These are phyloP conservation scores for Sussaba pulchella DNA, from an alignment of 2,888 invertebrate species.

Conservation along the genomic window DNA sequence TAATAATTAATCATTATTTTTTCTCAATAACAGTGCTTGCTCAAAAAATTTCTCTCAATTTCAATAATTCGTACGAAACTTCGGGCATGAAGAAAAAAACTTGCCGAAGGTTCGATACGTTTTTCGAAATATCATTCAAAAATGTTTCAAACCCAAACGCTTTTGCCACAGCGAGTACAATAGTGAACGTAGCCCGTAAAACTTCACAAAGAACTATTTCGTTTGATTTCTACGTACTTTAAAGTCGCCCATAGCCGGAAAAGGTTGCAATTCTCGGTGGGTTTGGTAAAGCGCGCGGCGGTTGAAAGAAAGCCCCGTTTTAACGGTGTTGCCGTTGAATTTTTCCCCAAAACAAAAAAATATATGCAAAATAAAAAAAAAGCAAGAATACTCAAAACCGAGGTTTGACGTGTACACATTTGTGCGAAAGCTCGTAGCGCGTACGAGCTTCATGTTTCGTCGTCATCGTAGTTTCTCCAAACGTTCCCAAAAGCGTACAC, in stretches of 20 bases:
- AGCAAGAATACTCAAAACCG: neutral
- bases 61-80: no score
- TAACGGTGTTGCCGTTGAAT: constrained; percentile 13
- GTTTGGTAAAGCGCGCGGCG: neutral
- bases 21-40: no score
- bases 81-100: no score
- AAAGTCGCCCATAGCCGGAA: neutral
- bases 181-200: neutral
- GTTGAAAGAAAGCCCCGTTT: neutral
- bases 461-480: constrained; percentile 44
- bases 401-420: neutral
- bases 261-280: neutral
- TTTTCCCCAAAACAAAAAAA: neutral
- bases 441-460: neutral
- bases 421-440: constrained; percentile 2
- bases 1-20: no score
- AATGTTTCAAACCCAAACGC: neutral
- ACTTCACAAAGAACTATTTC: constrained; percentile 5
- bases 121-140: neutral
- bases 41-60: no score
- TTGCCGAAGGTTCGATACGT: no score
- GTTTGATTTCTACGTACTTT: neutral
- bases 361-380: no score
- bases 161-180: neutral
- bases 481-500: constrained; percentile 52